Evolutionary conservation across 2,797 vertebrate species (phyloP).

Genomic region (Channa striata): DNA sequence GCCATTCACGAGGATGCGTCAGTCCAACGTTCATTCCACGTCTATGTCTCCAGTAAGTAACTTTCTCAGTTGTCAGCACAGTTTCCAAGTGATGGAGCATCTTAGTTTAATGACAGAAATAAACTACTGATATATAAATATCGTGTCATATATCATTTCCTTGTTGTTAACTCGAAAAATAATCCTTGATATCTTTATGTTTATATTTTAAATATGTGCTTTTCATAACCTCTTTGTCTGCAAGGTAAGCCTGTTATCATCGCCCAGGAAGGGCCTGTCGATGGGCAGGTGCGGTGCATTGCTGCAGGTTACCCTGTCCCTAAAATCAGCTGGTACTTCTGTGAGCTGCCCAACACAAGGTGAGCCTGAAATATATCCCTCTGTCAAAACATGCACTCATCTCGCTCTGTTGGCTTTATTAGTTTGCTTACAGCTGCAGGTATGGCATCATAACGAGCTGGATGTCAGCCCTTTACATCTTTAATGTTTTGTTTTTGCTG

Average conservation of each 20-base stretch:
- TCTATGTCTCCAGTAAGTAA: conserved; percentile 95
- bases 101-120: background rate
- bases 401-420: background rate
- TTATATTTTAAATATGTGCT: too few relatives aligned
- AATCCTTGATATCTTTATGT: background rate
- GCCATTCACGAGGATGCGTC: conserved; percentile 90
- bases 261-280: conserved; percentile 88
- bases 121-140: too few relatives aligned
- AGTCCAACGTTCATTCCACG: conserved; percentile 87
- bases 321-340: conserved; percentile 94
- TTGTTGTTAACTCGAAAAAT: background rate
- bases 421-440: too few relatives aligned
- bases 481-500: too few relatives aligned
- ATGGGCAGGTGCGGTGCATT: conserved; percentile 92
- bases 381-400: background rate
- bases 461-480: too few relatives aligned
- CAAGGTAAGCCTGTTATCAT: conserved; percentile 94
- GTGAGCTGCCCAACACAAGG: conserved; percentile 82
- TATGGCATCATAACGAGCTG: too few relatives aligned
- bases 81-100: background rate
- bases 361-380: conserved; percentile 27
- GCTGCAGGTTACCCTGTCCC: conserved; percentile 93
- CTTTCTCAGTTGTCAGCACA: background rate
- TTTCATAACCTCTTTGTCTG: background rate
- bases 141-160: too few relatives aligned